Evolutionary conservation across 2,797 vertebrate species (phyloP).

Genomic region (Mallotus villosus): DNA sequence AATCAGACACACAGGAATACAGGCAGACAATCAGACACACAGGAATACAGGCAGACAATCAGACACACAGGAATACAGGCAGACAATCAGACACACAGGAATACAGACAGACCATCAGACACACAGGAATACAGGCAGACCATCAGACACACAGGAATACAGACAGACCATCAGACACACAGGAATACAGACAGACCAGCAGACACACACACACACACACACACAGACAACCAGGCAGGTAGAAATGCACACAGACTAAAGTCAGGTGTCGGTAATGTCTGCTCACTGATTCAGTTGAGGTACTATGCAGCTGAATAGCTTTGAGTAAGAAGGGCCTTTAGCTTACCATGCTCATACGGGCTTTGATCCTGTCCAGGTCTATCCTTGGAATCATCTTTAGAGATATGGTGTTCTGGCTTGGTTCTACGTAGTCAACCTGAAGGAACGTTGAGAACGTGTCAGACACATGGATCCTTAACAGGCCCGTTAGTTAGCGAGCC

Average conservation of each 20-base stretch:
- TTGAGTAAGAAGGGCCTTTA: background rate
- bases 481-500: too few species aligned
- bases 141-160: too few species aligned
- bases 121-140: too few species aligned
- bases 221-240: too few species aligned
- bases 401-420: constrained; percentile 96
- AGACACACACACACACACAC: too few species aligned
- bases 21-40: background rate
- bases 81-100: background rate
- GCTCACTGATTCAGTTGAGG: background rate
- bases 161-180: background rate
- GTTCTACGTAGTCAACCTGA: constrained; percentile 97
- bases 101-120: background rate
- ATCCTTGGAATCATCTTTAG: constrained; percentile 97
- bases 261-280: background rate
- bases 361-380: constrained; percentile 95
- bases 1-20: background rate
- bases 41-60: too few species aligned
- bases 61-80: background rate
- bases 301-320: background rate
- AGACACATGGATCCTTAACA: background rate
- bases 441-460: background rate
- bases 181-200: background rate
- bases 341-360: constrained; percentile 90
- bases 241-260: background rate